Conservation (phyloP, 2,113 vertebrate species). For the Aplodontia rufa region DNA sequence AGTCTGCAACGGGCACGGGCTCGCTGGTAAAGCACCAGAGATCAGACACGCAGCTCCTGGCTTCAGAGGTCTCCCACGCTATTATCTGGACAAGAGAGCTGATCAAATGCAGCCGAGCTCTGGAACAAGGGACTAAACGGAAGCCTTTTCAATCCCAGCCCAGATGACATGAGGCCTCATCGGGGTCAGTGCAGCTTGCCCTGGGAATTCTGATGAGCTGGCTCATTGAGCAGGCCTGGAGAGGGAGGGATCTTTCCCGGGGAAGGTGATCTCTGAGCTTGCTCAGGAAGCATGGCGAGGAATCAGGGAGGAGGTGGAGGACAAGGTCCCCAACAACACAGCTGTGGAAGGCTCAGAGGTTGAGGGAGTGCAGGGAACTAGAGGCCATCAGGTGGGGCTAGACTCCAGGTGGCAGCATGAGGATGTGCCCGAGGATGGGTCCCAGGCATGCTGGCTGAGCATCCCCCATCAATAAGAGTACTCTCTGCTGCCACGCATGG, state of each 20-base stretch:
- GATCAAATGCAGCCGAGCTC: not conserved
- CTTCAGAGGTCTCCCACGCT: not conserved
- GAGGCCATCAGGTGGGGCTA: not conserved
- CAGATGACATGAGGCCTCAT: not conserved
- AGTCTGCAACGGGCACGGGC: not conserved
- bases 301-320: not conserved
- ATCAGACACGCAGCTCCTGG: not conserved
- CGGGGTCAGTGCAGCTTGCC: not conserved
- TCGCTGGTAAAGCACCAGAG: not conserved
- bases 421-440: not conserved
- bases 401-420: rapidly evolving
- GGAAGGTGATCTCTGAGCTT: not conserved
- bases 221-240: not conserved
- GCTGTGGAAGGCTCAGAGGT: not conserved
- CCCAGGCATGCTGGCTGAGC: not conserved
- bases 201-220: not conserved
- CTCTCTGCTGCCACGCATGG: not conserved
- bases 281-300: too few species aligned
- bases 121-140: not conserved
- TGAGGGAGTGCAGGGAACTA: not conserved
- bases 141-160: not conserved
- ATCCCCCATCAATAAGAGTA: not conserved
- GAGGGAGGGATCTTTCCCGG: not conserved
- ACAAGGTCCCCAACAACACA: not conserved
- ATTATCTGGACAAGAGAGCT: not conserved